Evolutionary conservation across 2,113 vertebrate species (phyloP).

Genomic region (Spea multiplicata): DNA sequence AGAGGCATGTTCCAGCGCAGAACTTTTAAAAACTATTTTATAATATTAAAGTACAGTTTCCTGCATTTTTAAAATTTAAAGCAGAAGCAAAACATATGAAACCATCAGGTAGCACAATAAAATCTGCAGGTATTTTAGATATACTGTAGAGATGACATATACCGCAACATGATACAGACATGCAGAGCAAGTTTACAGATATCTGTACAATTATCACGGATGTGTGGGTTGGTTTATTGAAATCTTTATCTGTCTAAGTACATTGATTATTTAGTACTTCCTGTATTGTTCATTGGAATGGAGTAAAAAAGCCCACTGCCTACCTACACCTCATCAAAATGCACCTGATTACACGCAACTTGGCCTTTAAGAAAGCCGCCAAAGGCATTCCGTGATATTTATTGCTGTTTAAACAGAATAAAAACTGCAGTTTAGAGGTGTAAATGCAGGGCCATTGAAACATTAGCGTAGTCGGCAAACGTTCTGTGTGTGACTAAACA

Average conservation of each 20-base stretch:
- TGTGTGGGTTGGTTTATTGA: neutral
- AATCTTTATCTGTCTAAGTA: neutral
- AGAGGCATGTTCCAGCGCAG: too few relatives aligned
- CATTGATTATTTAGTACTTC: neutral
- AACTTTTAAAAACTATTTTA: too few relatives aligned
- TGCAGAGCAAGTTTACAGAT: too few relatives aligned
- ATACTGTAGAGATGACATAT: too few relatives aligned
- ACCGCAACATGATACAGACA: too few relatives aligned
- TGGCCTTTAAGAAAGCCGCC: neutral
- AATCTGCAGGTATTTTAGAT: too few relatives aligned
- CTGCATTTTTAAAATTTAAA: too few relatives aligned
- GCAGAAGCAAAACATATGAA: too few relatives aligned
- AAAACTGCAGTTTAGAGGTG: constrained; percentile 19
- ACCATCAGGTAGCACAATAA: too few relatives aligned
- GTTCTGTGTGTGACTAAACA: neutral
- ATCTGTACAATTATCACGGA: too few relatives aligned
- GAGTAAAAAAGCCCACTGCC: neutral
- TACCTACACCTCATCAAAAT: neutral
- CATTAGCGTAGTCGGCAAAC: constrained; percentile 2
- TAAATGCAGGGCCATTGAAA: constrained; percentile 13
- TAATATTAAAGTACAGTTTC: too few relatives aligned
- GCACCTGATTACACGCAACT: constrained; percentile 7
- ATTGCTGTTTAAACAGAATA: constrained; percentile 27
- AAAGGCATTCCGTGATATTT: neutral
- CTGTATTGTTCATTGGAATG: neutral